A percentile compares a stretch with the other conserved stretches of the same genome.
These are phyloP conservation scores for Pogonomyrmex barbatus DNA, from an alignment of 1,140 invertebrate genomes.

Conservation along the genomic window DNA sequence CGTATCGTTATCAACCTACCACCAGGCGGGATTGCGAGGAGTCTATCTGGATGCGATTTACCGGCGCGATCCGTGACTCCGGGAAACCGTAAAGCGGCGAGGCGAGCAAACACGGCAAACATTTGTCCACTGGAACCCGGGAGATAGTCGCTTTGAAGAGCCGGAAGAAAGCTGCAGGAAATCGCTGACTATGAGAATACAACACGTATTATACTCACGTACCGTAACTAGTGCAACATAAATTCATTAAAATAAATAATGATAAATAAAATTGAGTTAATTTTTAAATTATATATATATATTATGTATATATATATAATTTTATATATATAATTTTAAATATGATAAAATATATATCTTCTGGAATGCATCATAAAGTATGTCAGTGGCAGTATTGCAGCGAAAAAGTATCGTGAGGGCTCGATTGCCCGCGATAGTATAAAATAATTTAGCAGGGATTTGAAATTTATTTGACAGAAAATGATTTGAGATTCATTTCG, in stretches of 20 bases:
- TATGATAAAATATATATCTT: neutral
- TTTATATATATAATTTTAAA: neutral
- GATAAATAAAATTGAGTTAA: neutral
- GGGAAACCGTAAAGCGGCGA: slow-evolving; percentile 29
- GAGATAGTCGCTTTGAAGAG: neutral
- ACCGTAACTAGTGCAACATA: neutral
- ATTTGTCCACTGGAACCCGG: slow-evolving; percentile 23
- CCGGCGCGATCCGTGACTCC: slow-evolving; percentile 50
- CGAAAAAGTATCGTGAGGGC: neutral
- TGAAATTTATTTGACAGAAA: slow-evolving; percentile 28
- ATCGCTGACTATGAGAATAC: neutral
- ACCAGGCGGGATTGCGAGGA: slow-evolving; percentile 11
- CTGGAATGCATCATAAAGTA: neutral
- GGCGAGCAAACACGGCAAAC: slow-evolving; percentile 20
- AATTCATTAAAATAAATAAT: neutral
- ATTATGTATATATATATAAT: too few relatives aligned
- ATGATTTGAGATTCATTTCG: slow-evolving; percentile 25
- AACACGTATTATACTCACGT: neutral
- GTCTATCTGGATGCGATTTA: slow-evolving; percentile 68
- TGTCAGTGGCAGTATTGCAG: neutral
- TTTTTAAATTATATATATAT: neutral
- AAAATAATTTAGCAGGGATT: slow-evolving; percentile 17
- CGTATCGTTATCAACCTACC: slow-evolving; percentile 74
- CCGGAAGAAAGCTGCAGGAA: slow-evolving; percentile 21
- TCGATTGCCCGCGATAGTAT: slow-evolving; percentile 7